phyloP scores from a whole-genome alignment of 2,888 invertebrate species.

The Diaprepes abbreviatus region DNA sequence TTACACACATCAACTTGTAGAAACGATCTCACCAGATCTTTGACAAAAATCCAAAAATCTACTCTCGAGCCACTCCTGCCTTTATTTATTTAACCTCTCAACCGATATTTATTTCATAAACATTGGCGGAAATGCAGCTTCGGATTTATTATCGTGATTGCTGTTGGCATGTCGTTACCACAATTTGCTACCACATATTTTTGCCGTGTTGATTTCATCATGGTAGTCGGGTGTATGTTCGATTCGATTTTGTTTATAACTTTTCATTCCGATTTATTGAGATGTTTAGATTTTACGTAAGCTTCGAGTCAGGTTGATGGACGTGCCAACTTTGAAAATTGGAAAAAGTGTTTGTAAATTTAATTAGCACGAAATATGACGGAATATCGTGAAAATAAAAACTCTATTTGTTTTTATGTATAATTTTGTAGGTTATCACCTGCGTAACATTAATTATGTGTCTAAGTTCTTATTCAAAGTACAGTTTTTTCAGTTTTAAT shows the following conservation, averaged over 20 bases:
- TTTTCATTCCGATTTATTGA: neutral
- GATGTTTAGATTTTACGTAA: neutral
- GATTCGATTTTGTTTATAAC: neutral
- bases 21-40: too few species aligned
- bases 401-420: too few species aligned
- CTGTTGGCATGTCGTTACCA: slow-evolving; percentile 5
- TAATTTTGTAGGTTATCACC: too few species aligned
- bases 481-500: too few species aligned
- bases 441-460: too few species aligned
- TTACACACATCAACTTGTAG: too few species aligned
- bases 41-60: too few species aligned
- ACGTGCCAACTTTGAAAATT: neutral
- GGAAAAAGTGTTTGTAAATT: too few species aligned
- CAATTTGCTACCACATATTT: slow-evolving; percentile 11
- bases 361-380: too few species aligned
- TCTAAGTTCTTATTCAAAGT: too few species aligned
- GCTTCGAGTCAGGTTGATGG: neutral
- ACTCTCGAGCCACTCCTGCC: neutral
- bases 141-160: neutral
- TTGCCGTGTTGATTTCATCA: neutral
- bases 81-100: slow-evolving; percentile 2
- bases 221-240: neutral
- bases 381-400: too few species aligned
- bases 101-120: neutral
- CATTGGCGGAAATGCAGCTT: neutral